A percentile compares a stretch with the other conserved stretches of the same genome.
Evolutionary conservation across 2,113 vertebrate genomes (phyloP).

Genomic region (Notiomystis cincta): DNA sequence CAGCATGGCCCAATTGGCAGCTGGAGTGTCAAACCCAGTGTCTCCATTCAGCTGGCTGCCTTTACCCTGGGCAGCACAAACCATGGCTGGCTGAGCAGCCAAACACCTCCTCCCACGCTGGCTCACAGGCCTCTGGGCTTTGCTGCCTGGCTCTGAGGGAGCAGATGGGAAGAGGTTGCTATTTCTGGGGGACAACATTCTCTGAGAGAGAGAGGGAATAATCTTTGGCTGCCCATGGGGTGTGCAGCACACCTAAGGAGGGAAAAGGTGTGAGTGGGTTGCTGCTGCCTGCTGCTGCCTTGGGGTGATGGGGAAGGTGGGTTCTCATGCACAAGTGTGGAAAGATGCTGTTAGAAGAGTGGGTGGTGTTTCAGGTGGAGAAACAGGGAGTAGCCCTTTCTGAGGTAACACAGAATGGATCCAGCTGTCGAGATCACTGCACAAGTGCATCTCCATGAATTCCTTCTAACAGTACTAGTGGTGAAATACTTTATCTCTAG

Average conservation of each 20-base stretch:
- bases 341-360: background rate
- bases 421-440: background rate
- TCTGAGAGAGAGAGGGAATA: background rate
- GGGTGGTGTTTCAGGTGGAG: background rate
- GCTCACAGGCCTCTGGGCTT: background rate
- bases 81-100: background rate
- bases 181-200: background rate
- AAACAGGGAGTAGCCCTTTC: background rate
- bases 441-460: background rate
- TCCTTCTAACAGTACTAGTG: background rate
- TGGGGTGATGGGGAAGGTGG: background rate
- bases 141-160: background rate
- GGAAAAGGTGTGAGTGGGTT: background rate
- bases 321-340: background rate
- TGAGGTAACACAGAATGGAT: background rate
- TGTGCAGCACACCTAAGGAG: background rate
- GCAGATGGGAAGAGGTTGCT: background rate
- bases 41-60: background rate
- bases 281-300: background rate
- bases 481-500: background rate
- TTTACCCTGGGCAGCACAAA: background rate
- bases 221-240: background rate
- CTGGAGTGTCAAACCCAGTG: background rate
- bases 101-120: accelerated
- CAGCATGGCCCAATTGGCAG: background rate